These are phyloP conservation scores for Pachyuromys duprasi DNA, from an alignment of 2,797 vertebrate genomes.

Conservation along the genomic window DNA sequence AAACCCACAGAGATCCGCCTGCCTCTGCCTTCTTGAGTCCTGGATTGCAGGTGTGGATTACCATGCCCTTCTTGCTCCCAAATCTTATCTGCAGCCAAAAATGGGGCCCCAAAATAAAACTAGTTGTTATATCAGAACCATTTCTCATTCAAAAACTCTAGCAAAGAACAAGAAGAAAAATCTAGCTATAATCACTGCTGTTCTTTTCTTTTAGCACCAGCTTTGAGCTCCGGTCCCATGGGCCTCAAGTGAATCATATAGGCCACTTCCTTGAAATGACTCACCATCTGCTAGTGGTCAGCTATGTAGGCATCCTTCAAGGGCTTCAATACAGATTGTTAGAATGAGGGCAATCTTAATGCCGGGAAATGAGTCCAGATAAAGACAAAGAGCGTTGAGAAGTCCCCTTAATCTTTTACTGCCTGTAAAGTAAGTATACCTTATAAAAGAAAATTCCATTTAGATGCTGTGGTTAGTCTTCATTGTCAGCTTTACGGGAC, in stretches of 20 bases:
- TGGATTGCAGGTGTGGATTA: no score
- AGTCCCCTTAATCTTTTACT: neutral
- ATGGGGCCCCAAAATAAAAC: neutral
- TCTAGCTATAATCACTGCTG: neutral
- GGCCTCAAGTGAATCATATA: neutral
- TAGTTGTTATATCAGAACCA: neutral
- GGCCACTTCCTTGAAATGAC: neutral
- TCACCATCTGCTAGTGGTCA: neutral
- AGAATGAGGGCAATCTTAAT: neutral
- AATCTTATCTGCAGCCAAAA: neutral
- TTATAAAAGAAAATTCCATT: neutral
- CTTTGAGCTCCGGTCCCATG: neutral
- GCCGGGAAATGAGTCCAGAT: neutral
- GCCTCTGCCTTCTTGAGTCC: no score
- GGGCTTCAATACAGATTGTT: rapidly evolving
- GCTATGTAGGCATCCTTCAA: neutral
- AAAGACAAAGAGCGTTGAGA: neutral
- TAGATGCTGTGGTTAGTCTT: neutral
- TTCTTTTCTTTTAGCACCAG: neutral
- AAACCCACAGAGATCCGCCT: no score
- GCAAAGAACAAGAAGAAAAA: neutral
- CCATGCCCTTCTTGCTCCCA: neutral
- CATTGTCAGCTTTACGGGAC: neutral
- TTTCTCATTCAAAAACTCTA: neutral
- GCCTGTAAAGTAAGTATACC: neutral